These are phyloP conservation scores for Cyclura pinguis DNA, from an alignment of 2,797 vertebrate species.

Conservation along the genomic window DNA sequence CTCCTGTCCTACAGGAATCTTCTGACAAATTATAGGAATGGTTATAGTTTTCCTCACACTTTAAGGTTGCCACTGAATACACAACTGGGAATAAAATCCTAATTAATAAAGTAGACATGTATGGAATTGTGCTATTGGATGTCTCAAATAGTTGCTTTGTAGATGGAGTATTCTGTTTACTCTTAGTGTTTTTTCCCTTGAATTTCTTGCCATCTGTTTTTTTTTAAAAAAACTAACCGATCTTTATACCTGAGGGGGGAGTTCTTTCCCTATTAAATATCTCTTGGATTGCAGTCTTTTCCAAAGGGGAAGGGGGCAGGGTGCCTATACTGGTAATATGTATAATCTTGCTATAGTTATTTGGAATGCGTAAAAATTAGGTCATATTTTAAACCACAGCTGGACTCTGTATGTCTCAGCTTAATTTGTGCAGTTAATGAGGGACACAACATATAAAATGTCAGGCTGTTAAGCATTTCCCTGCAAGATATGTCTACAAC, in stretches of 20 bases:
- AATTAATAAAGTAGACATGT: background rate
- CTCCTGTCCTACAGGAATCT: background rate
- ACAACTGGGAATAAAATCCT: too few species aligned
- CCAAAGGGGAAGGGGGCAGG: background rate
- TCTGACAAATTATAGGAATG: background rate
- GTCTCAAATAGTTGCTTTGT: background rate
- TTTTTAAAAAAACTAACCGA: conserved; percentile 56
- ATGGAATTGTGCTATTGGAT: background rate
- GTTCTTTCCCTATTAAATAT: background rate
- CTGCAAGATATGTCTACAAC: background rate
- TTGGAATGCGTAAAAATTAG: conserved; percentile 64
- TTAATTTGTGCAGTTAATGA: conserved; percentile 19
- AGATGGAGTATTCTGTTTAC: background rate
- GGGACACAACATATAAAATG: background rate
- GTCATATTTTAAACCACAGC: conserved; percentile 50
- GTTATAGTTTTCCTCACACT: background rate
- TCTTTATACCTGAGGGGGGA: background rate
- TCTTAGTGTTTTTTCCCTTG: background rate
- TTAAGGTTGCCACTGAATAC: too few species aligned
- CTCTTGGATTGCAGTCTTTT: conserved; percentile 14
- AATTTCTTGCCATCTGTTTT: conserved; percentile 44
- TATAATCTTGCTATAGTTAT: conserved; percentile 13
- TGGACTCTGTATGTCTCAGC: conserved; percentile 41
- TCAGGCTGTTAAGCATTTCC: conserved; percentile 14
- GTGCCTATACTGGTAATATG: conserved; percentile 61